Evolutionary conservation across 2,888 invertebrate species (phyloP).

Genomic region (Patella pellucida): DNA sequence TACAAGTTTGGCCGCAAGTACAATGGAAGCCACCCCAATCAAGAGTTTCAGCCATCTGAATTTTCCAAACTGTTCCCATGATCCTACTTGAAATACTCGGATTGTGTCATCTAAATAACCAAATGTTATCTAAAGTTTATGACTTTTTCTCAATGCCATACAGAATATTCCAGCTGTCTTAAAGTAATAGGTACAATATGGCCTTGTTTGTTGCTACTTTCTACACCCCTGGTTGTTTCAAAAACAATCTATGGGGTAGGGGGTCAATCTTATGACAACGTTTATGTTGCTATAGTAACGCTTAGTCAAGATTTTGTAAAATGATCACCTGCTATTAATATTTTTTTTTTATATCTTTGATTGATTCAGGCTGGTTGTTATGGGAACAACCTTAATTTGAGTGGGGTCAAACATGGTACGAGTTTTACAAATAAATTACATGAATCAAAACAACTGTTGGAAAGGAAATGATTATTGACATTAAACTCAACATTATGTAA

Average conservation of each 20-base stretch:
- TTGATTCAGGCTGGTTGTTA: constrained; percentile 2
- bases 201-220: not conserved
- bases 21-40: too few species aligned
- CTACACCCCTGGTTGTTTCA: not conserved
- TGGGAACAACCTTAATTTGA: constrained; percentile 10
- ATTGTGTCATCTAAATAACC: too few species aligned
- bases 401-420: not conserved
- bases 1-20: too few species aligned
- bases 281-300: constrained; percentile 4
- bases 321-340: constrained; percentile 5
- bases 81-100: too few species aligned
- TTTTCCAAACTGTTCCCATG: too few species aligned
- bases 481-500: too few species aligned
- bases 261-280: constrained; percentile 4
- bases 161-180: not conserved
- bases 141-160: not conserved
- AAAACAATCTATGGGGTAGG: not conserved
- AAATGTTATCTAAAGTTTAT: too few species aligned
- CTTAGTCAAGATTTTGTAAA: not conserved
- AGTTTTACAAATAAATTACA: constrained; percentile 7
- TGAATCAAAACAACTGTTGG: not conserved
- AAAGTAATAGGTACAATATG: not conserved
- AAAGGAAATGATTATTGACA: not conserved
- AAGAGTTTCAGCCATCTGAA: too few species aligned
- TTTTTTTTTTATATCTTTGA: constrained; percentile 5